Evolutionary conservation across 2,113 vertebrate genomes (phyloP).

Genomic region (Capreolus pygargus): DNA sequence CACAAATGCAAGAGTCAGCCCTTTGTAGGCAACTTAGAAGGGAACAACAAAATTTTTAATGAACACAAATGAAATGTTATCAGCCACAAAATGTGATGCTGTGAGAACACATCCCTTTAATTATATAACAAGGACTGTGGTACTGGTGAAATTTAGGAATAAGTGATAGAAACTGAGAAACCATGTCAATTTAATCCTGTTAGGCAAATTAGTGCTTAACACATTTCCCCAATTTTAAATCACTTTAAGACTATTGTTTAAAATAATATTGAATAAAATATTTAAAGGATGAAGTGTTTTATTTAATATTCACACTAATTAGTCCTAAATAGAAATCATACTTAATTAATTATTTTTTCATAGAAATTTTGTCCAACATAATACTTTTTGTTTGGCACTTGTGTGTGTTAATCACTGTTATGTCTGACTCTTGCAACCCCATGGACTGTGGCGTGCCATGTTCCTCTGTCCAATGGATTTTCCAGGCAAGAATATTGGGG

Average conservation of each 20-base stretch:
- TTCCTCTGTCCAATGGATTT: neutral
- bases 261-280: neutral
- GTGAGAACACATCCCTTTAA: neutral
- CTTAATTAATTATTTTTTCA: neutral
- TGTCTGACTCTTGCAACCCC: neutral
- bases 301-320: neutral
- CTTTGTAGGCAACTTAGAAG: neutral
- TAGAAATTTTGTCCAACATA: neutral
- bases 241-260: neutral
- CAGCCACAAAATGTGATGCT: neutral
- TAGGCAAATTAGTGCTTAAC: neutral
- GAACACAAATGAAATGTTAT: neutral
- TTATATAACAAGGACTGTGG: neutral
- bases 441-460: neutral
- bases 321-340: neutral
- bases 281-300: neutral
- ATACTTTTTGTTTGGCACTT: neutral
- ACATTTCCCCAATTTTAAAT: neutral
- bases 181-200: neutral
- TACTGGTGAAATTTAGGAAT: neutral
- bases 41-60: neutral
- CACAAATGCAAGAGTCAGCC: neutral
- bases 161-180: neutral
- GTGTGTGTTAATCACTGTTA: neutral
- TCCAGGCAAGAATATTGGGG: neutral